Conservation (phyloP, 2,888 invertebrate genomes). For the Lathronympha strigana region DNA sequence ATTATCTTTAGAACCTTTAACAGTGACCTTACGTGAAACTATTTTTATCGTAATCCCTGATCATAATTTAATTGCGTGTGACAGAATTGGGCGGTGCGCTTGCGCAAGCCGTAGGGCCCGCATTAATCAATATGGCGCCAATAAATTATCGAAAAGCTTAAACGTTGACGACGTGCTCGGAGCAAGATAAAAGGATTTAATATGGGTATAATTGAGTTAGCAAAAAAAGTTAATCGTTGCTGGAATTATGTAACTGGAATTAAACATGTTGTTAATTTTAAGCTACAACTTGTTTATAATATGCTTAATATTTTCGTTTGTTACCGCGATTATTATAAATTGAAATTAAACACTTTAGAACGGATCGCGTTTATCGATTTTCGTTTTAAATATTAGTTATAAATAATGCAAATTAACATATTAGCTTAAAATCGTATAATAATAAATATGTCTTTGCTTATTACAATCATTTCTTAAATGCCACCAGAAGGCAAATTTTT, state of each 20-base stretch:
- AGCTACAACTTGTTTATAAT: neutral
- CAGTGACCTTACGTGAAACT: neutral
- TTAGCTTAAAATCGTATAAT: no score
- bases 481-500: no score
- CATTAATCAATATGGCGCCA: slow-evolving; percentile 51
- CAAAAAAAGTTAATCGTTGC: slow-evolving; percentile 12
- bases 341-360: no score
- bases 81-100: slow-evolving; percentile 30
- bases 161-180: slow-evolving; percentile 40
- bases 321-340: no score
- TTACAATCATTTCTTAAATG: no score
- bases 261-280: neutral
- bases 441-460: no score
- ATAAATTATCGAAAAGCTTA: slow-evolving; percentile 45
- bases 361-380: no score
- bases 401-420: no score
- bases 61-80: neutral
- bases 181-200: slow-evolving; percentile 31
- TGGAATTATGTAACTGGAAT: neutral
- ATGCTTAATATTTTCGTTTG: no score
- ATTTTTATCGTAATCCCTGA: neutral
- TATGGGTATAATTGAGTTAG: slow-evolving; percentile 17
- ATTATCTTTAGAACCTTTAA: no score
- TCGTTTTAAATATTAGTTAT: no score
- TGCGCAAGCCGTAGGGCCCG: slow-evolving; percentile 47